These are phyloP conservation scores for Pimephales promelas DNA, from an alignment of 2,113 vertebrate species.

Conservation along the genomic window DNA sequence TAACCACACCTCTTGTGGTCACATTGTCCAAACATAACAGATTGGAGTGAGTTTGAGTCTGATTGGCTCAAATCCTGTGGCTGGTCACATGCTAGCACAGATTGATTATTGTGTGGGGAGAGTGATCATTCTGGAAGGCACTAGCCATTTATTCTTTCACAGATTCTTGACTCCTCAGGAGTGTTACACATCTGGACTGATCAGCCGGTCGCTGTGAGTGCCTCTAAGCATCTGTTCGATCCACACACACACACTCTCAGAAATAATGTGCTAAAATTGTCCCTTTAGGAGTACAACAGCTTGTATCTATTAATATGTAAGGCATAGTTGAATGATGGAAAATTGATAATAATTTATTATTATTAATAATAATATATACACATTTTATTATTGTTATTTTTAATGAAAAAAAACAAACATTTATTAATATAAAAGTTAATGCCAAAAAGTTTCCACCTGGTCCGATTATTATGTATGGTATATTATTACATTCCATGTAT, in stretches of 20 bases:
- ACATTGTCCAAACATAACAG: conserved; percentile 42
- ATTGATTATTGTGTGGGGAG: conserved; percentile 36
- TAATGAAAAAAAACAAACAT: no score
- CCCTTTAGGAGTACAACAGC: no score
- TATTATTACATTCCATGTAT: no score
- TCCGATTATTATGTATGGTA: no score
- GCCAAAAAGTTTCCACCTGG: no score
- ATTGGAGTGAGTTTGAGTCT: background rate
- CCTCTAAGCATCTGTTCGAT: background rate
- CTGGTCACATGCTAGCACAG: conserved; percentile 45
- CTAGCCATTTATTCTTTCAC: background rate
- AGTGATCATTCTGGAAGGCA: background rate
- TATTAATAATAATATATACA: background rate
- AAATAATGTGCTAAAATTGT: no score
- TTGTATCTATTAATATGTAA: background rate
- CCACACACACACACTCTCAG: background rate
- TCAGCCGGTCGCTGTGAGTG: background rate
- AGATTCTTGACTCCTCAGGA: background rate
- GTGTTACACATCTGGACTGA: background rate
- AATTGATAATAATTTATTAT: background rate
- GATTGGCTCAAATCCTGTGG: conserved; percentile 15
- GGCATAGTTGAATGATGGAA: background rate
- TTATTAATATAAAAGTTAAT: no score
- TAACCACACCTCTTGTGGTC: background rate
- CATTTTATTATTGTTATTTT: no score